phyloP scores from a whole-genome alignment of 1,140 invertebrate species.

The Lethrus apterus region DNA sequence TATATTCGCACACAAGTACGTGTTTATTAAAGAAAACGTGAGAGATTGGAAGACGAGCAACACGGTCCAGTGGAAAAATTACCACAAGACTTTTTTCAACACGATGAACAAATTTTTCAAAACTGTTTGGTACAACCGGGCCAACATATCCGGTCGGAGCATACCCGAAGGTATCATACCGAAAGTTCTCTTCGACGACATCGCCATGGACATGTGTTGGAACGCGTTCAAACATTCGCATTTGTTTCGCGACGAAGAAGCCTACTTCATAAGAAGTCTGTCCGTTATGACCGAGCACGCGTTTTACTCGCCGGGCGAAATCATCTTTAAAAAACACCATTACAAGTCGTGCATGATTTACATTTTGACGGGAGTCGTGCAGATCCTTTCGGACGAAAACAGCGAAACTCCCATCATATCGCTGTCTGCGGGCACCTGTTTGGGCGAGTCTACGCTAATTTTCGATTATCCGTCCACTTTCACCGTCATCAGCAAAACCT shows the following conservation, averaged over 20 bases:
- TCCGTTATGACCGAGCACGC: neutral
- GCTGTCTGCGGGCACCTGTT: slow-evolving; percentile 16
- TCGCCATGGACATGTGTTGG: slow-evolving; percentile 17
- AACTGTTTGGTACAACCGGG: neutral
- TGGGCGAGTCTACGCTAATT: slow-evolving; percentile 19
- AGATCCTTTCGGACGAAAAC: slow-evolving; percentile 22
- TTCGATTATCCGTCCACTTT: slow-evolving; percentile 15
- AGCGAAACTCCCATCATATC: slow-evolving; percentile 20
- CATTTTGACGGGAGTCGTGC: slow-evolving; percentile 18
- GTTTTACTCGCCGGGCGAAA: slow-evolving; percentile 5
- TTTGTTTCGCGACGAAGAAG: slow-evolving; percentile 15
- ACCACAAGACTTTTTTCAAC: neutral
- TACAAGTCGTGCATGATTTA: slow-evolving; percentile 18
- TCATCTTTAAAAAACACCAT: neutral
- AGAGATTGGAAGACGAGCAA: neutral
- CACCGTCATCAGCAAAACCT: slow-evolving; percentile 19
- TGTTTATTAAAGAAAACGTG: neutral
- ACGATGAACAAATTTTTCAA: slow-evolving; percentile 1
- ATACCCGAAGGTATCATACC: slow-evolving; percentile 5
- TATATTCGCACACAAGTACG: neutral
- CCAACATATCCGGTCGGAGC: neutral
- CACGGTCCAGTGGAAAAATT: neutral
- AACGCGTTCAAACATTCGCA: slow-evolving; percentile 20
- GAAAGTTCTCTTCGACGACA: slow-evolving; percentile 6
- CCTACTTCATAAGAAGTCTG: slow-evolving; percentile 15